Percentiles rank a stretch among this genome's conserved stretches.
These are phyloP conservation scores for Callochromis pleurospilus DNA, from an alignment of 2,113 vertebrate species.

Conservation along the genomic window DNA sequence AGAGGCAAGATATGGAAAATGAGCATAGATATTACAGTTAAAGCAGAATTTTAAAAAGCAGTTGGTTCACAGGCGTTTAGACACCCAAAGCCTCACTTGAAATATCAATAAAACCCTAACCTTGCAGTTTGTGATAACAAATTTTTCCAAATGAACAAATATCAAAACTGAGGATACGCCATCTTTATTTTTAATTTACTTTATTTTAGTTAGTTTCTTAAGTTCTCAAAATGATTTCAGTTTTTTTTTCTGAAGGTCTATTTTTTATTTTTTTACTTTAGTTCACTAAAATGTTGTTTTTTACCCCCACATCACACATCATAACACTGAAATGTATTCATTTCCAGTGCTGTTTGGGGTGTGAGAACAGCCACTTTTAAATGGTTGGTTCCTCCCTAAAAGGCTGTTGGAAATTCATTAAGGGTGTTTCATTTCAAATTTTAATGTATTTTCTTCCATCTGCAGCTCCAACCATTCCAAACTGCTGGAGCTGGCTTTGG, in stretches of 20 bases:
- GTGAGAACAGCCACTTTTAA: background rate
- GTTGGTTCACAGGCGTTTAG: background rate
- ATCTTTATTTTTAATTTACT: background rate
- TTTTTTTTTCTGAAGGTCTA: background rate
- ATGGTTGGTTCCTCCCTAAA: background rate
- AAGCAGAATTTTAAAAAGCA: background rate
- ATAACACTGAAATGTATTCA: accelerated
- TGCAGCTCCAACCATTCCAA: background rate
- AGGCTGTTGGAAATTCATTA: background rate
- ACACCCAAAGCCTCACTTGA: background rate
- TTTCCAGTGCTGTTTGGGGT: background rate
- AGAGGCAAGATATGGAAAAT: background rate
- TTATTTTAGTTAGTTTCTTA: background rate
- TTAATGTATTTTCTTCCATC: background rate
- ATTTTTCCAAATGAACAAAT: background rate
- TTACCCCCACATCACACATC: background rate
- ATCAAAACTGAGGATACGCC: background rate
- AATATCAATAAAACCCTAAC: background rate
- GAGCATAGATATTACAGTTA: background rate
- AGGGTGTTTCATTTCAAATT: background rate
- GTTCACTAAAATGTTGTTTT: background rate
- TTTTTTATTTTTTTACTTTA: background rate
- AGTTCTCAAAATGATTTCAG: background rate
- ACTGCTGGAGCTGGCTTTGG: background rate
- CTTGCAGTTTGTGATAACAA: background rate